A percentile compares a stretch with the other conserved stretches of the same genome.
These are phyloP conservation scores for Nemoura dubitans DNA, from an alignment of 2,888 invertebrate genomes.

Conservation along the genomic window DNA sequence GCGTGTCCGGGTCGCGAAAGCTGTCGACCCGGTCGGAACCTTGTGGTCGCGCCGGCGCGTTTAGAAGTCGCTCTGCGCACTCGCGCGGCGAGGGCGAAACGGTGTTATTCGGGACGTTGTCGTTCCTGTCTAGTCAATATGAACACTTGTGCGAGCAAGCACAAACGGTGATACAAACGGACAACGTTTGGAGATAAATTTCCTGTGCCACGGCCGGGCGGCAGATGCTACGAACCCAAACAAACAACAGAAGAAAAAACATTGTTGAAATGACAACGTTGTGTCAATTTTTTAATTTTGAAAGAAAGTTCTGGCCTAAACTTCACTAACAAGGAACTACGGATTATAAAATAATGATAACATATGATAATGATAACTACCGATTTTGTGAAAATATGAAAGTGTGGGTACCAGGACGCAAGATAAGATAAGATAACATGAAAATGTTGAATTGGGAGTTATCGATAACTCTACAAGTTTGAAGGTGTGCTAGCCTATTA, in stretches of 20 bases:
- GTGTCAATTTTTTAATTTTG: conserved; percentile 17
- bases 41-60: too few species aligned
- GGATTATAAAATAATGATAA: neutral
- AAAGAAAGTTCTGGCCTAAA: conserved; percentile 47
- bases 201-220: neutral
- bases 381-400: conserved; percentile 25
- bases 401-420: conserved; percentile 34
- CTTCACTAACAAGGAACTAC: conserved; percentile 38
- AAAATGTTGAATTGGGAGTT: neutral
- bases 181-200: neutral
- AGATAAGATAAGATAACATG: neutral
- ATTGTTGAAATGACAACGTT: neutral
- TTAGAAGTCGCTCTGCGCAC: too few species aligned
- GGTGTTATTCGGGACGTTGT: neutral
- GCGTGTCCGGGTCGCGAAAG: too few species aligned
- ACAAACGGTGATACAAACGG: conserved; percentile 22
- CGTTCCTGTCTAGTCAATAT: neutral
- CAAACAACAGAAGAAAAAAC: neutral
- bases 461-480: neutral
- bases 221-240: conserved; percentile 26
- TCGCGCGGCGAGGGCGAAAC: neutral
- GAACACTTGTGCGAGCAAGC: conserved; percentile 21
- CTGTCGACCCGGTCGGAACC: neutral
- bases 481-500: conserved; percentile 19
- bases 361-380: neutral